Base-by-base conservation (phyloP, 2,888 invertebrate species). In the Diaperis boleti region DNA sequence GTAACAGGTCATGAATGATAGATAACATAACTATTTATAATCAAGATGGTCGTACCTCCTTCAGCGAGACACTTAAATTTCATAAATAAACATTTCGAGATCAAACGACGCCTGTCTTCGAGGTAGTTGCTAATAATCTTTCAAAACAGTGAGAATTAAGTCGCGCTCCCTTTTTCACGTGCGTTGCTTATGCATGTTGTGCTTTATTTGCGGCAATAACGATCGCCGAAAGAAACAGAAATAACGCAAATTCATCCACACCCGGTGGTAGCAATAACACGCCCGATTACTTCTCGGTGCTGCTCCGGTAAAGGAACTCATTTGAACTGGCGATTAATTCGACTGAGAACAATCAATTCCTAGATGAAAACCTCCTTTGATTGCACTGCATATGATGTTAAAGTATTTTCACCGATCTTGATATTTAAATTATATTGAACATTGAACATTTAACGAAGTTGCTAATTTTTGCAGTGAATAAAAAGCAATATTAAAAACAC, bases 41-140 rank as follows among this genome's bases (percentile, higher is more conserved):
- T 55, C 41, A 17, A 55, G 18, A 55, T 39, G 39, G 55, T 39
- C 31, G 55, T 26, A 26, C 37, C 52, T 52, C 52, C 22, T 42
- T 55, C 42, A 42, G 15, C 55, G 26, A n/a, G 31, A 6, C 39
- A 49, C 22, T 14, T 37, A 56, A 26, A 31, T 59, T 47, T 62
- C 56, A 56, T 62, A 56, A 62, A 62, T 62, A 54, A 26, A 60
- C 42, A 50, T 39, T 56, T 49, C 41, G 56, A 62, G 62, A 56
- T 62, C 50, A 56, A 55, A 62, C 55, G 62, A 39, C 17, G 62
- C 57, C 31, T 63, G 68, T 67, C 68, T 41, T 60, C 65, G 52
- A 14, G n/a, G 67, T 72, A 69, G 71, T 71, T 72, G 72, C 73
- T 71, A 72, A 72, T 73, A 62, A 70, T 71, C 69, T 69, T 70